These are phyloP conservation scores for Amphipoea lucens DNA, from an alignment of 2,888 invertebrate genomes.

Conservation along the genomic window DNA sequence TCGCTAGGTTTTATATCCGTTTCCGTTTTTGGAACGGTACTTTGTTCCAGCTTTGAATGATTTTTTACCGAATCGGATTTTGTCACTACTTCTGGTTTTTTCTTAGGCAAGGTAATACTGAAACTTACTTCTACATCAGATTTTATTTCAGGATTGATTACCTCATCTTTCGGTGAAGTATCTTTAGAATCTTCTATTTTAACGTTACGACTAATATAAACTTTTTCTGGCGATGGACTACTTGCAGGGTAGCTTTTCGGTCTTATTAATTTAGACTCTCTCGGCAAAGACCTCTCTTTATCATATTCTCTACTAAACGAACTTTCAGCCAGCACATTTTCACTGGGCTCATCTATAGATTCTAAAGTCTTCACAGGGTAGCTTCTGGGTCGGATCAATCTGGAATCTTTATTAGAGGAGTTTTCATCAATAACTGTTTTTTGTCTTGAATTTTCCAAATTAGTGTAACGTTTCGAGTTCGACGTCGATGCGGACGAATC, in stretches of 20 bases:
- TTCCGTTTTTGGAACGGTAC: conserved; percentile 66
- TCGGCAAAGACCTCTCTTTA: conserved; percentile 72
- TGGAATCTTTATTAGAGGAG: conserved; percentile 81
- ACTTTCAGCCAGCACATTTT: conserved; percentile 70
- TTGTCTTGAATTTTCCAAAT: conserved; percentile 66
- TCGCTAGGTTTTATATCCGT: conserved; percentile 67
- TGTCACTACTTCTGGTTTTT: conserved; percentile 69
- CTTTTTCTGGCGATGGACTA: conserved; percentile 85
- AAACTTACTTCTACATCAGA: conserved; percentile 87
- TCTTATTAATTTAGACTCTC: conserved; percentile 87
- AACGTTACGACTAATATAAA: conserved; percentile 75
- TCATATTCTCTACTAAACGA: conserved; percentile 72
- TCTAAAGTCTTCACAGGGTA: conserved; percentile 88
- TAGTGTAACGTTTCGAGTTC: conserved; percentile 66
- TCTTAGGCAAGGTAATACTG: conserved; percentile 85
- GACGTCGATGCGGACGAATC: conserved; percentile 73
- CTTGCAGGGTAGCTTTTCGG: conserved; percentile 91
- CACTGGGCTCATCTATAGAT: conserved; percentile 76
- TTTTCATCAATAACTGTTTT: conserved; percentile 75
- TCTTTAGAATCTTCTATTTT: conserved; percentile 77
- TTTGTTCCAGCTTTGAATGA: conserved; percentile 51
- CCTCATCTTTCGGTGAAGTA: conserved; percentile 70
- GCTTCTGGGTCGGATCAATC: conserved; percentile 90
- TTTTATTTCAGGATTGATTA: conserved; percentile 72
- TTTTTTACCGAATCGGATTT: conserved; percentile 72